Evolutionary conservation across 1,140 invertebrate genomes (phyloP), one percentile per base, ranked within the genome.

Genomic region (Lepidurus arcticus): DNA sequence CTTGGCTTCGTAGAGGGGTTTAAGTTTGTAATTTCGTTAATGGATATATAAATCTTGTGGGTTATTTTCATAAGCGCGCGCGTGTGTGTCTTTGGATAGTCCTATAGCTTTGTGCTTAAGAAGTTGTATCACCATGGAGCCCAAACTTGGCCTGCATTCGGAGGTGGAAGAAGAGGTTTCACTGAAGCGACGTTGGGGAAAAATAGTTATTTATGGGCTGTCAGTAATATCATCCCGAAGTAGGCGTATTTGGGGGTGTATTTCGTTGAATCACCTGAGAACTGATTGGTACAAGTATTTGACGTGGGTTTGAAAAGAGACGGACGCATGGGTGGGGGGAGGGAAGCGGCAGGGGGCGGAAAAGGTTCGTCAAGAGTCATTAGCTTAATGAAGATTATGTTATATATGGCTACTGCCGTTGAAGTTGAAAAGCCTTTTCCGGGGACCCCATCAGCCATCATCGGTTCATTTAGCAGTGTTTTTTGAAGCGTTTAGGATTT

Each of bases 371-470:
- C 53, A 65, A 65, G 53, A 21, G 53, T 65, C 53, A 65, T 65
- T 65, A 65, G 53, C 53, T 65, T 65, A 65, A 65, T 65, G 53
- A 65, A 65, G 53, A 65, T 21, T 13, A 65, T 65, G 53, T 65
- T 65, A 65, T 65, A 21, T 65, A 65, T 65, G 53, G 53, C 53
- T 65, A 21, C 53, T 65, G 53, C 21, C 34, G 34, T 65, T 21
- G 21, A 13, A 7, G 53, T 65, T 65, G 53, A 65, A 65, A 65
- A 65, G 53, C 21, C n/a, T 65, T 65, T 65, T 65, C 53, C 53
- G 53, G 53, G 5, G 21, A 21, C 13, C 13, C 47, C 21, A n/a
- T 65, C 21, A 65, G 53, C 53, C 53, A 65, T 65, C 21, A 21
- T 21, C 53, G 53, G 53, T 21, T 65, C 53, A 65, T 65, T 65